Base-by-base conservation (phyloP, 2,888 invertebrate genomes). In the Noctua comes region DNA sequence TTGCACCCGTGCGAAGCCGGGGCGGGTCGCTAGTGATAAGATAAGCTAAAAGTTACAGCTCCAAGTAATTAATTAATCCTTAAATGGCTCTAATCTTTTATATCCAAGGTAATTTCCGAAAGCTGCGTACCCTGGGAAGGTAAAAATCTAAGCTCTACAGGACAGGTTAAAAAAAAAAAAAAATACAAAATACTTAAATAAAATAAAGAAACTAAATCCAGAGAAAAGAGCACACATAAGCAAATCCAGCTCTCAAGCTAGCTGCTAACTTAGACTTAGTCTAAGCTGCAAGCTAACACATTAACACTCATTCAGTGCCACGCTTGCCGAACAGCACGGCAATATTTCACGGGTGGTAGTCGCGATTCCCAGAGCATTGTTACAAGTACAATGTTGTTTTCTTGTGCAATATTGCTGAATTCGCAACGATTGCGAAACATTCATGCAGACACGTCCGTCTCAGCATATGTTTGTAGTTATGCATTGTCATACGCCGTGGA, bases 331-430 rank as follows among this genome's bases (percentile, higher is more conserved):
- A 88, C 86, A 74, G 68, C 77, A 83, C 77, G 87, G 84, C 85
- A 88, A 89, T 92, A 91, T 91, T 89, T 90, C 91, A 90, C 92
- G 89, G 80, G 88, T 89, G 91, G 91, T 91, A 88, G 91, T 90
- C 86, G 91, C 91, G 92, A 93, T 94, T 95, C 94, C 89, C 93
- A 94, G 88, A 89, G 93, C 93, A 95, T 95, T 96, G 95, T 96
- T 94, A 89, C 88, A 88, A 91, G 91, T 89, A 95, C 95, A 95
- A 95, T 96, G 95, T 94, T 94, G 95, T 94, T 94, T 93, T 94
- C 93, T 96, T 96, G 95, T 92, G 95, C 94, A 96, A 96, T 93
- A 93, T 92, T 91, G 94, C 95, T 95, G 94, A 95, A 95, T 95
- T 94, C 91, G 94, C 95, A 93, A 88, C 91, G 90, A 92, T 96